These are phyloP conservation scores for Leucoraja ocellata DNA, from an alignment of 2,797 vertebrate genomes.

Conservation along the genomic window DNA sequence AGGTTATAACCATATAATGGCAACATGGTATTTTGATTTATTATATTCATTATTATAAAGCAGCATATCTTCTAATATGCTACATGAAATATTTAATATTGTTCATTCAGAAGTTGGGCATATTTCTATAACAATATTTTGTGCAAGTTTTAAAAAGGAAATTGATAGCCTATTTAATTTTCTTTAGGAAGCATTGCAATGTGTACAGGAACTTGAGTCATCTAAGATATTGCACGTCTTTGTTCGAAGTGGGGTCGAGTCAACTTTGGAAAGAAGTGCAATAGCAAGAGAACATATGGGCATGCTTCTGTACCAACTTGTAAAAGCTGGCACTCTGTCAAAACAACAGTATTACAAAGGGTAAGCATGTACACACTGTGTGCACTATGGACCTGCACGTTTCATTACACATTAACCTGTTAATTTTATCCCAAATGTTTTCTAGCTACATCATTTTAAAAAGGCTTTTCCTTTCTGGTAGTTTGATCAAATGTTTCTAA, in stretches of 20 bases:
- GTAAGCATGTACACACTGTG: constrained; percentile 55
- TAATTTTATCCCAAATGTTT: neutral
- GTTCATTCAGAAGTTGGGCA: neutral
- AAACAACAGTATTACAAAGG: constrained; percentile 86
- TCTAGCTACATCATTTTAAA: neutral
- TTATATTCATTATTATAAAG: neutral
- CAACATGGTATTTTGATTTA: neutral
- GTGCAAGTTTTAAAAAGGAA: neutral
- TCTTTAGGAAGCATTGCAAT: constrained; percentile 84
- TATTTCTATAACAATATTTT: neutral
- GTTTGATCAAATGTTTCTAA: neutral
- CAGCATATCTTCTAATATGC: neutral
- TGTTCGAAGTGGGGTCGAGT: constrained; percentile 80
- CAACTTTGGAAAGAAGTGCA: constrained; percentile 86
- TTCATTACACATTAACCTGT: neutral
- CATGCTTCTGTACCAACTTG: constrained; percentile 73
- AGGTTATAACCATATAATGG: no score
- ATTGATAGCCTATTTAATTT: constrained; percentile 38
- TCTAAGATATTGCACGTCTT: constrained; percentile 78
- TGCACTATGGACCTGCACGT: neutral
- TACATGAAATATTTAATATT: neutral
- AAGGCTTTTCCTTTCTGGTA: neutral
- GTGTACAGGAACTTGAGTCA: constrained; percentile 81
- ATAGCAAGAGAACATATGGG: constrained; percentile 83
- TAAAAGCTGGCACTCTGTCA: constrained; percentile 66